Base-by-base conservation (phyloP, 2,888 invertebrate genomes). In the Pristionchus entomophagus region DNA sequence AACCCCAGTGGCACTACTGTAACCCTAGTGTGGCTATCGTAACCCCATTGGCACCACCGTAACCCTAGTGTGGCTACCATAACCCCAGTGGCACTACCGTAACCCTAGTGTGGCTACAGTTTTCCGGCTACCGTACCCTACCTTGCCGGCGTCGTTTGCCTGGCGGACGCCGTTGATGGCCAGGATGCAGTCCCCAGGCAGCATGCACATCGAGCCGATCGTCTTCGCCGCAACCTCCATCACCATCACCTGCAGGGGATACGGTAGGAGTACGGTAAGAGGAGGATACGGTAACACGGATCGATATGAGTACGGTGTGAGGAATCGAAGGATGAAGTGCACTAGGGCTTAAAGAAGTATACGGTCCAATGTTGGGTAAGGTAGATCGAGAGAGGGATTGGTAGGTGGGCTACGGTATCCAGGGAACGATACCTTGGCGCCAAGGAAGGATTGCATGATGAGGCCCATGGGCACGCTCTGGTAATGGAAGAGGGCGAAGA, bases 361-460 rank as follows among this genome's bases (percentile, higher is more conserved):
- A n/a, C n/a, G n/a, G n/a, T n/a, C n/a, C n/a, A n/a, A n/a, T n/a
- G n/a, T n/a, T 56, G 53, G 53, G 8, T 56, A 4, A n/a, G 22
- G 53, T 56, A n/a, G n/a, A 56, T 19, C 53, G 53, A 10, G 17
- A 2, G 51, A 10, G 12, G 51, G 51, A 51, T 22, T 17, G 3
- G 22, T 51, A 17, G 22, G 14, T 17, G 19, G 51, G 26, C 35
- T 6, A 19, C 69, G 2, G 69, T 32, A 19, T 26, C n/a, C 38
- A 35, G 65, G 32, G 2, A 51, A 32, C 51, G 22, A 35, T 65
- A 65, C 73, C 73, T 45, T 26, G 41, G 6, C 10, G 22, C 73
- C 73, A 12, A 41, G 73, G 73, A 80, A 80, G 26, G 77, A 41
- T 29, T 77, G 77, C 22, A 77, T n/a, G 32, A 80, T 41, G 51